A percentile compares a stretch with the other conserved stretches of the same genome.
Conservation (phyloP, 2,888 invertebrate genomes). For the Carpatolechia fugitivella region DNA sequence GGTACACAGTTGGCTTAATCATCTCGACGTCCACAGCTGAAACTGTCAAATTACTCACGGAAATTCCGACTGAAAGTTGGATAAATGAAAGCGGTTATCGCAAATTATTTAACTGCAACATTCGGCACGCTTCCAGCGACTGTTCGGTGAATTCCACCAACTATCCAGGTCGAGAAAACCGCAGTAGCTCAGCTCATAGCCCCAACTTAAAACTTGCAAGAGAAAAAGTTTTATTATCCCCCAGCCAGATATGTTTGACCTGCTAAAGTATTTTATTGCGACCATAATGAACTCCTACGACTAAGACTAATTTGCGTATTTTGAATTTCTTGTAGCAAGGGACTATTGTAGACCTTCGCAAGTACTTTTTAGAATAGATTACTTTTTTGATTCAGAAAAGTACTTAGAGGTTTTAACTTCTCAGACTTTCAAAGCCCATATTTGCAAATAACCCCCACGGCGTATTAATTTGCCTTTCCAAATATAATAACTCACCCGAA, state of each 20-base stretch:
- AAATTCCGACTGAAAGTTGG: constrained; percentile 56
- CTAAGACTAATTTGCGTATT: not conserved
- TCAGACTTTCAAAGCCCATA: not conserved
- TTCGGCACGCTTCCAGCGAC: constrained; percentile 68
- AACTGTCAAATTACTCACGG: constrained; percentile 51
- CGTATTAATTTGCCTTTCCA: too few species aligned
- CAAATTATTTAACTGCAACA: constrained; percentile 72
- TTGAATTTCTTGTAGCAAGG: not conserved
- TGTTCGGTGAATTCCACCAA: constrained; percentile 65
- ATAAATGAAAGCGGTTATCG: constrained; percentile 71
- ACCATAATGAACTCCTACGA: constrained; percentile 3
- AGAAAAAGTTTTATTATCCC: constrained; percentile 38
- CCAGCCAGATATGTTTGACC: constrained; percentile 23
- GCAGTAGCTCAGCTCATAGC: constrained; percentile 62
- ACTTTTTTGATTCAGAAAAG: too few species aligned
- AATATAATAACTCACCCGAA: not conserved
- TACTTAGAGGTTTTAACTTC: not conserved
- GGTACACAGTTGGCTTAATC: constrained; percentile 16
- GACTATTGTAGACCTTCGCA: not conserved
- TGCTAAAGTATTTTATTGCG: constrained; percentile 4
- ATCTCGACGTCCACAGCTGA: constrained; percentile 28
- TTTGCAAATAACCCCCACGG: too few species aligned
- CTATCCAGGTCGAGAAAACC: constrained; percentile 72
- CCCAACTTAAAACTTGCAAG: constrained; percentile 47
- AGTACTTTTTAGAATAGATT: too few species aligned